Conservation (phyloP, 2,888 invertebrate species). For the Latrodectus hesperus region DNA sequence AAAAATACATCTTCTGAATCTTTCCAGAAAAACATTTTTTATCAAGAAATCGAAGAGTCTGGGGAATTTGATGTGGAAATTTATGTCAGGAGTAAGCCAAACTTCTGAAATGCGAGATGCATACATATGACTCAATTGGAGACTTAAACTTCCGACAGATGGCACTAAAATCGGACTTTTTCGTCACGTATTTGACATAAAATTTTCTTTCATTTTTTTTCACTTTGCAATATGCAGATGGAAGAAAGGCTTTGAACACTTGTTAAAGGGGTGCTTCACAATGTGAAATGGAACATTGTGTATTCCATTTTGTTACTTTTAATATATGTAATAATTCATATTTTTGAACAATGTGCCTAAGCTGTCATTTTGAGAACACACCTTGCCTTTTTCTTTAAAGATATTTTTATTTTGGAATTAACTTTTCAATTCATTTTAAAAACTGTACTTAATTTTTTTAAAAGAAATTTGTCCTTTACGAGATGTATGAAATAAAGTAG, state of each 20-base stretch:
- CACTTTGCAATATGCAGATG: neutral
- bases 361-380: too few species aligned
- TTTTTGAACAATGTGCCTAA: neutral
- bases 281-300: neutral
- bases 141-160: constrained; percentile 29
- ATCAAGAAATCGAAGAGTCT: constrained; percentile 24
- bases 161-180: constrained; percentile 44
- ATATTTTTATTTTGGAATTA: too few species aligned
- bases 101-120: constrained; percentile 30
- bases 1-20: constrained; percentile 4
- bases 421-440: too few species aligned
- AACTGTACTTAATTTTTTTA: too few species aligned
- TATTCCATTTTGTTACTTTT: neutral
- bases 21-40: neutral
- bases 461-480: too few species aligned
- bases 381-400: too few species aligned
- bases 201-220: constrained; percentile 4
- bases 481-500: too few species aligned
- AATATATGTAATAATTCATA: neutral
- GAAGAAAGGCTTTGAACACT: neutral
- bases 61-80: constrained; percentile 26
- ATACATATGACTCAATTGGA: constrained; percentile 44
- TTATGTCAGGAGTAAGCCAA: constrained; percentile 38
- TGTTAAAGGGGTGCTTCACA: neutral
- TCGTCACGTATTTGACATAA: constrained; percentile 49